These are phyloP conservation scores for Phycodurus eques DNA, from an alignment of 2,113 vertebrate genomes.

Conservation along the genomic window DNA sequence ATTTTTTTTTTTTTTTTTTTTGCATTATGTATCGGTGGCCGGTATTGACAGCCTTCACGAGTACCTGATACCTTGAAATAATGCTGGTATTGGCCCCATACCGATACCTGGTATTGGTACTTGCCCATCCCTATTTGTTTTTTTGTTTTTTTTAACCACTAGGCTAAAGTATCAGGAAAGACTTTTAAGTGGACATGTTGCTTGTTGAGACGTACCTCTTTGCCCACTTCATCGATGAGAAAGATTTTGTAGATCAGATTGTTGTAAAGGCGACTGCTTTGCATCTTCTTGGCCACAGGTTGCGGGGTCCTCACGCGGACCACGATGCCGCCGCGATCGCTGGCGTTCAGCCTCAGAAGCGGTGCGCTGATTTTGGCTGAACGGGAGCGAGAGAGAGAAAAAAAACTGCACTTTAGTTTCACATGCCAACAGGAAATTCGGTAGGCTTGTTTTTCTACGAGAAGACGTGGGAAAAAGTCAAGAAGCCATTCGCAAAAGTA, in stretches of 20 bases:
- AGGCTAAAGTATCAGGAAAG: not conserved
- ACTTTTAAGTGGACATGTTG: not conserved
- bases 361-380: conserved; percentile 71
- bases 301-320: conserved; percentile 57
- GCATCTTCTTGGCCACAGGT: conserved; percentile 54
- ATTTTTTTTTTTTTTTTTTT: too few species aligned
- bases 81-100: too few species aligned
- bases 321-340: conserved; percentile 46
- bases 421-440: not conserved
- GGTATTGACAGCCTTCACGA: too few species aligned
- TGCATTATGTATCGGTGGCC: too few species aligned
- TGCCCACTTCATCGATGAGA: conserved; percentile 38
- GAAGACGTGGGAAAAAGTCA: not conserved
- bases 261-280: conserved; percentile 7
- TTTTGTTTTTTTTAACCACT: too few species aligned
- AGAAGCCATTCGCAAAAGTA: not conserved
- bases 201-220: conserved; percentile 52
- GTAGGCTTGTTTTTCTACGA: not conserved
- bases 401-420: not conserved
- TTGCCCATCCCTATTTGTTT: too few species aligned
- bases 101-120: too few species aligned
- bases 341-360: conserved; percentile 43
- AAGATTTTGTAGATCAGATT: conserved; percentile 61
- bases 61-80: too few species aligned
- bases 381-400: not conserved